Evolutionary conservation across 92 coral and sea anemone species (phyloP), one percentile per base, ranked within the genome.

Genomic region (Diadumene lineata): DNA sequence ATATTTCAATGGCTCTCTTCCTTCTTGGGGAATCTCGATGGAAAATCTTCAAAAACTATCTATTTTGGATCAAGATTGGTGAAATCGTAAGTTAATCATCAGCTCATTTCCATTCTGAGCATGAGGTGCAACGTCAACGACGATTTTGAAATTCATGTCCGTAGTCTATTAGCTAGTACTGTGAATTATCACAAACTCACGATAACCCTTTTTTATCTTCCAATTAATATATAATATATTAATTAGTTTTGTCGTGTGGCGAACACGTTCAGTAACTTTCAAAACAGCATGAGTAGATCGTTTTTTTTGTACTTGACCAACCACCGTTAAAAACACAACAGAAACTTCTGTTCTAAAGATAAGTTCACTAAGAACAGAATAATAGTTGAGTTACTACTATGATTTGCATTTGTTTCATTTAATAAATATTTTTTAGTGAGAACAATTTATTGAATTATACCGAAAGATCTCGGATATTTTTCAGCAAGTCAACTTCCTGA

Each of bases 41-140:
- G 82, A 84, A 81, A 80, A 71, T 91, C 24, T 34, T 91, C 24
- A 78, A 29, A 31, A 88, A 81, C 69, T 76, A 83, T 22, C 64
- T 91, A 6, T 88, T 91, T 72, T 87, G 97, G 97, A 73, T 87
- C 17, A 91, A 91, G 69, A 25, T 91, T 70, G 38, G 74, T 22
- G 90, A 91, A 79, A 88, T 91, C 28, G 97, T 91, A 60, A 91
- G 97, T 87, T 8, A 53, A 2, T 2, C 25, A 16, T 53, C 60
- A 53, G 60, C 60, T 8, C 60, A 53, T 38, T 38, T 38, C 48
- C 6, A 4, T 38, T 38, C 48, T 38, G 48, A 4, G 48, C 13
- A 22, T 53, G 53, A 7, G 2, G 60, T 55, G 60, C 23, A 17
- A 55, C 60, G 17, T 55, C 51, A 8, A 8, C 17, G 51, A 8